Evolutionary conservation across 2,888 invertebrate genomes (phyloP), one percentile per base, ranked within the genome.

Genomic region (Strigamia transsilvanica): DNA sequence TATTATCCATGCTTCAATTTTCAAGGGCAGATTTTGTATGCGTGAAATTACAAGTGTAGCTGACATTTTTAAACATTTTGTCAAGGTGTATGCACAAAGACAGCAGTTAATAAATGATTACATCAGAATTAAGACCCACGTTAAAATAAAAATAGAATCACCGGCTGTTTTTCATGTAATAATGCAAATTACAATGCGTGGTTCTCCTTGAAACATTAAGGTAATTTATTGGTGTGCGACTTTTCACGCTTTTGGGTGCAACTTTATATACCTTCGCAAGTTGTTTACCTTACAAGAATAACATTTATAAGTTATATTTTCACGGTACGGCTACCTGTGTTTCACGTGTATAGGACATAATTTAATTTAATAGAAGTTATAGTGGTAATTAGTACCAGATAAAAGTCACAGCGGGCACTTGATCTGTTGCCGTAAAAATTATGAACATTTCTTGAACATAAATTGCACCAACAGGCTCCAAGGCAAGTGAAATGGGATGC

Each of bases 341-440:
- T 81, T 41, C 34, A 61, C 56, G 32, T 34, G 81, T 18, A 56
- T 56, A 15, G 81, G 42, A 42, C 42, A 66, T 81, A 81, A 81
- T 66, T 81, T 81, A 81, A 66, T 81, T 81, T 81, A 41, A 81
- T 66, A 34, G 23, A 32, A 38, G 66, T 80, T 80, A 27, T 51
- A 80, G 80, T 56, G 66, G 41, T 81, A 81, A 81, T 81, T 81
- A 81, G 66, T 61, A 81, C 34, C n/a, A 81, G 81, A 81, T 81
- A 81, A 81, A 81, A 81, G 81, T 61, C 81, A 81, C 81, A 81
- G 66, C 81, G 34, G 81, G 66, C 61, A 18, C 34, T 56, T 23
- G 80, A 41, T 51, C 51, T 51, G 32, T 18, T 34, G 18, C 42
- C 61, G 32, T 18, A 21, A 27, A 66, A 81, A 81, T 81, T 81